Evolutionary conservation across 2,888 invertebrate genomes (phyloP), one percentile per base, ranked within the genome.

Genomic region (Polydrusus tereticollis): DNA sequence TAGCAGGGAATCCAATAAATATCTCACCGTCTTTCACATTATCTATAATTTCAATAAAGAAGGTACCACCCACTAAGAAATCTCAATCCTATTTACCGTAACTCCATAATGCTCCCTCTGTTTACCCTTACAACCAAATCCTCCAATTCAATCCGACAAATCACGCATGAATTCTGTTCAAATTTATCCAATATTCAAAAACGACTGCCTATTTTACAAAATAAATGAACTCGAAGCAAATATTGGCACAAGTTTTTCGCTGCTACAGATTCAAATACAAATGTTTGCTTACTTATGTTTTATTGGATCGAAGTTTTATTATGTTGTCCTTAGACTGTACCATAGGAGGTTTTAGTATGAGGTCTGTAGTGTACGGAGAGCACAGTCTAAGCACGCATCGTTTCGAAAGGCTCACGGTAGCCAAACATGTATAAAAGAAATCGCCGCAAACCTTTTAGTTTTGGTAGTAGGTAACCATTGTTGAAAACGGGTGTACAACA

Each of bases 251-350:
- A 80, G 82, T 82, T 82, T 85, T 84, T 81, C 83, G 82, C 82
- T 81, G 80, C 82, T 82, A 78, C 80, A 82, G 80, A 78, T 81
- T 78, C 81, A 76, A 83, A 85, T 83, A 82, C 83, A 80, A 82
- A 82, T 84, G 82, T 85, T 85, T 85, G 83, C 82, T 80, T 81
- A 82, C 81, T 83, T 80, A 81, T 80, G 79, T 83, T 83, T 83
- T 83, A 74, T 69, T 83, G 81, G 81, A 83, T 80, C 81, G 79
- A 83, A 84, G 82, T 84, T 84, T 84, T 83, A 83, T 80, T 78
- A 70, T 65, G 70, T 43, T 23, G 55, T 66, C 57, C 47, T 78
- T 75, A 81, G 81, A 78, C 68, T 78, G 80, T 16, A 29, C 21
- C 2, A n/a, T 10, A 8, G 14, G 1, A 41, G 6, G 1, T 16